Percentiles rank a stretch among this genome's conserved stretches.
phyloP scores from a whole-genome alignment of 2,888 invertebrate genomes.

The Pherbina coryleti region DNA sequence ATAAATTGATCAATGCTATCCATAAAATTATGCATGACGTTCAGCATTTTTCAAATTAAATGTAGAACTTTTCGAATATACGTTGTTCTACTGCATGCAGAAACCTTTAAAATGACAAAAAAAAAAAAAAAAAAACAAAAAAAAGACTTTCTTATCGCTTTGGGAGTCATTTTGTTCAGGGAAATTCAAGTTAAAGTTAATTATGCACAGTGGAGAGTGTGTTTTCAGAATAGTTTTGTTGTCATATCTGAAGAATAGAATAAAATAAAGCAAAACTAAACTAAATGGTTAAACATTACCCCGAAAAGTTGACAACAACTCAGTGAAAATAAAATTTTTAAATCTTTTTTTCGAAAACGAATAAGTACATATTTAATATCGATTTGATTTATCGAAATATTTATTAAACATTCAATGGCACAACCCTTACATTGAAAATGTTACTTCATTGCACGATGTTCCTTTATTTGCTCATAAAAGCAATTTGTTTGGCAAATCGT shows the following conservation, averaged over 20 bases:
- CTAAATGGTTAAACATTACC: too few species aligned
- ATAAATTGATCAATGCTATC: constrained; percentile 17
- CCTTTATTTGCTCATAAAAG: too few species aligned
- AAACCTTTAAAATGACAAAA: background rate
- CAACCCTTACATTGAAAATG: too few species aligned
- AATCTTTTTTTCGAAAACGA: background rate
- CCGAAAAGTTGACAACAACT: background rate
- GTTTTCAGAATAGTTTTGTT: background rate
- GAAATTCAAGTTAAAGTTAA: background rate
- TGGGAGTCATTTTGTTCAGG: background rate
- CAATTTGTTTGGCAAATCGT: too few species aligned
- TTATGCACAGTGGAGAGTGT: background rate
- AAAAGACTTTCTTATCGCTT: constrained; percentile 8
- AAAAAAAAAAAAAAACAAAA: background rate
- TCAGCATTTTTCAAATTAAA: background rate
- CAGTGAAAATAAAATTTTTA: background rate
- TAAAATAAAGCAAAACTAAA: too few species aligned
- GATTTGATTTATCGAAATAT: too few species aligned
- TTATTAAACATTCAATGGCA: too few species aligned
- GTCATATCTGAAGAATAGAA: too few species aligned
- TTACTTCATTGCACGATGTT: too few species aligned
- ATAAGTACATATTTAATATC: background rate
- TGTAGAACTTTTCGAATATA: background rate
- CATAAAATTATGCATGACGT: background rate
- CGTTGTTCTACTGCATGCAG: background rate